A percentile compares a stretch with the other conserved stretches of the same genome.
Evolutionary conservation across 2,113 vertebrate genomes (phyloP).

Genomic region (Leucopsar rothschildi): DNA sequence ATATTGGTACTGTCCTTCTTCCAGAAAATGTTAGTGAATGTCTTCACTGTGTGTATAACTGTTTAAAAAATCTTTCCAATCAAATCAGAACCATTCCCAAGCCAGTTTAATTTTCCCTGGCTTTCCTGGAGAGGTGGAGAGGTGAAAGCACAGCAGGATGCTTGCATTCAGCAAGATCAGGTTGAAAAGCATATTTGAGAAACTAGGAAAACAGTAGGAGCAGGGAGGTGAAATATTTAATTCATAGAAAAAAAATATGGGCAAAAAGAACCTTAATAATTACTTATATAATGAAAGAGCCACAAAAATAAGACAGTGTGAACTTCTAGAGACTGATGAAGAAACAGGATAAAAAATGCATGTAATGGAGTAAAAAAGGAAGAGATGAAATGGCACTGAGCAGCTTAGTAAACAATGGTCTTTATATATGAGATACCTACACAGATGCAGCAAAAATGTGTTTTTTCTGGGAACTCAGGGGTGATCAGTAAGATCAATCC

Average conservation of each 20-base stretch:
- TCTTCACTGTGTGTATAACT: not conserved
- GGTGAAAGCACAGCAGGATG: slow-evolving; percentile 30
- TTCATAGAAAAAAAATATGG: not conserved
- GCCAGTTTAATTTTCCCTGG: not conserved
- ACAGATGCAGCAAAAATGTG: not conserved
- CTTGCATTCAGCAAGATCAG: not conserved
- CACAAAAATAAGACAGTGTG: not conserved
- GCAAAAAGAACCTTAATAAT: not conserved
- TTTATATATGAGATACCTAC: not conserved
- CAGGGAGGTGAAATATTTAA: not conserved
- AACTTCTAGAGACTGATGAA: not conserved
- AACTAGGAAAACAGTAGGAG: slow-evolving; percentile 3
- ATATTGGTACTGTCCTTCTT: not conserved
- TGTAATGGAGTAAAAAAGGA: not conserved
- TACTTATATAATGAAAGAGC: not conserved
- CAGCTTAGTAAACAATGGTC: not conserved
- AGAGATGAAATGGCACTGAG: not conserved
- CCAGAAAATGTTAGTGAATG: not conserved
- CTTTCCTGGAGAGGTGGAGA: slow-evolving; percentile 8
- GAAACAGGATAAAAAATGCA: not conserved
- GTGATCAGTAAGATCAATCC: not conserved
- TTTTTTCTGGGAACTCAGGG: not conserved
- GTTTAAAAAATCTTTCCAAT: slow-evolving; percentile 15
- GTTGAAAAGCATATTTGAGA: slow-evolving; percentile 16
- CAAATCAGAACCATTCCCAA: not conserved